Base-by-base conservation (phyloP, 92 coral and sea anemone genomes). In the Zoanthus sansibaricus region DNA sequence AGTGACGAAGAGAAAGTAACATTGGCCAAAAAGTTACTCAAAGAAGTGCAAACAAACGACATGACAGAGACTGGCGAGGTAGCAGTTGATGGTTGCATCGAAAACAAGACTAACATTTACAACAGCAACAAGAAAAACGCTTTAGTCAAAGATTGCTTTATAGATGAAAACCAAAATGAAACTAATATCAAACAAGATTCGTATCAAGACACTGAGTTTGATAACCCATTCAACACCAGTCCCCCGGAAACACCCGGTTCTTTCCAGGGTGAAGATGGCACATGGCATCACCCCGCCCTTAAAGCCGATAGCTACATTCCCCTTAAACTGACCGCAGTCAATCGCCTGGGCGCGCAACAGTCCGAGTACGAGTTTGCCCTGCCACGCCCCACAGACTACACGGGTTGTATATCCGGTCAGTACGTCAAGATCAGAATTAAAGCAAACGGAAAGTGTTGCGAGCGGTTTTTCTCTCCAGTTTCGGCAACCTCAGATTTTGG, bases 351-450 rank as follows among this genome's bases (percentile, higher is more conserved):
- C 54, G 90, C 55, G 59, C 83, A 74, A 87, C 80, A 75, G 45
- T 83, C 92, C 13, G 92, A 91, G 49, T 91, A 91, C 62, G 90
- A 87, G 72, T 91, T 91, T 68, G 86, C 94, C 21, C 75, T 91
- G 20, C 94, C 94, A 9, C 85, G 78, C 54, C 46, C 92, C 37
- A 79, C 90, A 25, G 90, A 91, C 54, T 64, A 72, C 80, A 78
- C 89, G 10, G 94, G 94, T 3, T 91, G 94, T 77, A 78, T 83
- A 9, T 87, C 94, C 20, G 94, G 94, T 15, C 94, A 91, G 89
- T 91, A 88, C 73, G 87, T 91, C 71, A 87, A 82, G 80, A 85
- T 91, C 74, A 84, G 89, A 47, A 77, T 88, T 16, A 75, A 84
- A 21, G 31, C 49, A 5, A 45, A 55, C 77, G 72, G 64, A 45